Evolutionary conservation across 2,888 invertebrate species (phyloP), one percentile per base, ranked within the genome.

Genomic region (Coecobrya sp.): DNA sequence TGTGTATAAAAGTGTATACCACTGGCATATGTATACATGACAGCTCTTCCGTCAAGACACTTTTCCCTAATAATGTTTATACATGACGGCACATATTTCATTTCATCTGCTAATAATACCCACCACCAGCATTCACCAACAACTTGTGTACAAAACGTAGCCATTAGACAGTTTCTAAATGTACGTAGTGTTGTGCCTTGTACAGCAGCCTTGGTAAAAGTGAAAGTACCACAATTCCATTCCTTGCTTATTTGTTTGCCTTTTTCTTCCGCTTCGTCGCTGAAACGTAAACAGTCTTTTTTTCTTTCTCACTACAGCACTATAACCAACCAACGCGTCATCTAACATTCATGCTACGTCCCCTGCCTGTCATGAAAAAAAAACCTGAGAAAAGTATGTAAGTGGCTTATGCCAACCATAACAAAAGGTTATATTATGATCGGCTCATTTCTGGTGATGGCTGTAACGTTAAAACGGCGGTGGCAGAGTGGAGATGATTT

Each of bases 1-100:
- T 19, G 19, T 22, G 68, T 5, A 30, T n/a, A 68, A 36, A 36
- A 19, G 7, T 19, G n/a, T 68, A 30, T 16, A 30, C 16, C 25
- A 25, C 65, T 65, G 13, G 27, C 2, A 2, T 65, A 65, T 65
- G 16, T n/a, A n/a, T n/a, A 68, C 68, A 49, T 85, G 84, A 84
- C 62, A 62, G 65, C 65, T 42, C 42, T 84, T 84, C 42, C 11
- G 36, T n/a, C 59, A 73, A 73, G 13, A 65, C 22, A 59, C 65
- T 25, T 68, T 89, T 90, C 30, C 84, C 62, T 85, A 90, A 85
- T 90, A 90, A 85, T 90, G 81, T 70, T 89, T 81, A 73, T 84
- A 85, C 90, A 73, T 70, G 90, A 85, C 76, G 59, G 85, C 59
- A 76, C 73, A 90, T 90, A 90, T 84, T 62, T 90, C 82, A 89